phyloP scores from a whole-genome alignment of 2,113 vertebrate genomes.

The Sphaerodactylus townsendi region DNA sequence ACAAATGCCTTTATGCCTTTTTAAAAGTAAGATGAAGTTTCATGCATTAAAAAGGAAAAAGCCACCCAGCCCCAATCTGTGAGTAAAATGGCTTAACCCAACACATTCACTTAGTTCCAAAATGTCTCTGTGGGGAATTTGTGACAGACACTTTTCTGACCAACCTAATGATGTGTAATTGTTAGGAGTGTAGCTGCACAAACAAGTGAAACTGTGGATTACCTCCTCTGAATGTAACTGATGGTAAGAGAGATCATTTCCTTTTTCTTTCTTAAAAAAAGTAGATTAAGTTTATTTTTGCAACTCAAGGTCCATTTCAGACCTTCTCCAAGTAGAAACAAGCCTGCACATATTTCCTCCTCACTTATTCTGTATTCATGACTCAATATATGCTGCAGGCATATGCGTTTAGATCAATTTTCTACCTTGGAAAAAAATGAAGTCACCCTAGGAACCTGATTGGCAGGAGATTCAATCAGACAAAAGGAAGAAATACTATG shows the following conservation, averaged over 20 bases:
- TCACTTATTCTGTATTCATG: too few species aligned
- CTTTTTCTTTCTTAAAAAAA: neutral
- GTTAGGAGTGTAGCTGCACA: neutral
- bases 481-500: too few species aligned
- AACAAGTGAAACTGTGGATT: neutral
- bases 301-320: neutral
- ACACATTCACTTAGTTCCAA: conserved; percentile 3
- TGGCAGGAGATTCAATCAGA: too few species aligned
- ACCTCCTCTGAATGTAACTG: neutral
- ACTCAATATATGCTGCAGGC: too few species aligned
- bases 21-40: conserved; percentile 24
- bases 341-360: too few species aligned
- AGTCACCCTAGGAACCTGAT: too few species aligned
- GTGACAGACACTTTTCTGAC: neutral
- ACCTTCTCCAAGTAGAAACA: too few species aligned
- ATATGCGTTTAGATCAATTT: too few species aligned
- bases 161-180: neutral
- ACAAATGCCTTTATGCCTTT: conserved; percentile 30
- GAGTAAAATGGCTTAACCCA: neutral
- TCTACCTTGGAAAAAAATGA: too few species aligned
- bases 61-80: neutral
- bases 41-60: neutral
- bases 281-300: neutral
- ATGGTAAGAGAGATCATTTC: neutral
- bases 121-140: neutral